These are phyloP conservation scores for Mya arenaria DNA, from an alignment of 1,140 invertebrate genomes.

Conservation along the genomic window DNA sequence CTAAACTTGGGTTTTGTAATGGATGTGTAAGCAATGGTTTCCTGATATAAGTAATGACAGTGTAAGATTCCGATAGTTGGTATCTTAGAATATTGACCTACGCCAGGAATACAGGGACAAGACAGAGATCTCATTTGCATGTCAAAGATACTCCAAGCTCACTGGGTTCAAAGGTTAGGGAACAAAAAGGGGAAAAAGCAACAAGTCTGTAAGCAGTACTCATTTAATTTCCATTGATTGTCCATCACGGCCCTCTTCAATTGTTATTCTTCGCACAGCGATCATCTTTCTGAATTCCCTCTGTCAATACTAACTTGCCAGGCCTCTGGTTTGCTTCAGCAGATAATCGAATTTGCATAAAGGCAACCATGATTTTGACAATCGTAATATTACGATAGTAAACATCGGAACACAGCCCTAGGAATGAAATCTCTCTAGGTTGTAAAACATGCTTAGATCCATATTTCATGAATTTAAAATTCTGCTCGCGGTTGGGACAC, in stretches of 20 bases:
- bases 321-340: not conserved
- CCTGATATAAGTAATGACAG: too few species aligned
- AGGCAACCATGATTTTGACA: not conserved
- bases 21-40: too few species aligned
- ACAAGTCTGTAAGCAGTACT: too few species aligned
- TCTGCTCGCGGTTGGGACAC: too few species aligned
- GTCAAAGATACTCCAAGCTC: too few species aligned
- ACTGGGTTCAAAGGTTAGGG: too few species aligned
- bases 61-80: too few species aligned
- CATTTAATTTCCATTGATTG: constrained; percentile 1
- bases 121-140: too few species aligned
- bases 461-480: not conserved
- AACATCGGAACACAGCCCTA: not conserved
- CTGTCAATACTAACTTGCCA: not conserved
- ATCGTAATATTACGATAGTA: not conserved
- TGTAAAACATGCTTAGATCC: not conserved
- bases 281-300: not conserved
- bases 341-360: not conserved
- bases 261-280: not conserved
- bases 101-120: too few species aligned
- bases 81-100: too few species aligned
- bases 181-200: too few species aligned
- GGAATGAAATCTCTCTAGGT: not conserved
- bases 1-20: too few species aligned
- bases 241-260: not conserved